These are phyloP conservation scores for Apodemia hepburni DNA, from an alignment of 2,888 invertebrate species.

Conservation along the genomic window DNA sequence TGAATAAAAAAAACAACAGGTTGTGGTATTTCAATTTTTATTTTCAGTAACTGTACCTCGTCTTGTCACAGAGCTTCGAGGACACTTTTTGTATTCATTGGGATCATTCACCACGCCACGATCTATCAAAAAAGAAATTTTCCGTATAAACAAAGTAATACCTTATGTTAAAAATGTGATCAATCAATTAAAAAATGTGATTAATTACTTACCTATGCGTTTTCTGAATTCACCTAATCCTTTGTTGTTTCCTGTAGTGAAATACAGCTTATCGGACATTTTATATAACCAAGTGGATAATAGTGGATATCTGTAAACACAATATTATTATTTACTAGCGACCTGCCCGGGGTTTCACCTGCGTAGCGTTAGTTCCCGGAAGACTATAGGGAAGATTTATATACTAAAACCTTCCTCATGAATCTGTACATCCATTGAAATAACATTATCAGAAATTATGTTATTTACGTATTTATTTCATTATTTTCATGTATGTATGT, in stretches of 20 bases:
- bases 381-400: too few relatives aligned
- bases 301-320: neutral
- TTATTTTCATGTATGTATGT: too few relatives aligned
- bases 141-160: neutral
- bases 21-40: slow-evolving; percentile 3
- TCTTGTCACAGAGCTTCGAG: slow-evolving; percentile 46
- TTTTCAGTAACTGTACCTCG: slow-evolving; percentile 29
- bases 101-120: slow-evolving; percentile 30
- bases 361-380: too few relatives aligned
- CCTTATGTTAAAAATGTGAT: neutral
- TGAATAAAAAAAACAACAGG: too few relatives aligned
- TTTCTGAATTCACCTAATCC: neutral
- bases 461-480: too few relatives aligned
- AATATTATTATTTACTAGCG: neutral
- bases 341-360: too few relatives aligned
- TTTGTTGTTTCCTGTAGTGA: neutral
- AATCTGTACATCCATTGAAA: too few relatives aligned
- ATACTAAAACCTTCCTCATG: too few relatives aligned
- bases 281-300: neutral
- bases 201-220: neutral
- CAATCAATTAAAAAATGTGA: too few relatives aligned
- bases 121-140: neutral
- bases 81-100: slow-evolving; percentile 46
- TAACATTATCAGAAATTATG: too few relatives aligned
- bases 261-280: neutral